Evolutionary conservation across 2,797 vertebrate genomes (phyloP), one percentile per base, ranked within the genome.

Genomic region (Vultur gryphus): DNA sequence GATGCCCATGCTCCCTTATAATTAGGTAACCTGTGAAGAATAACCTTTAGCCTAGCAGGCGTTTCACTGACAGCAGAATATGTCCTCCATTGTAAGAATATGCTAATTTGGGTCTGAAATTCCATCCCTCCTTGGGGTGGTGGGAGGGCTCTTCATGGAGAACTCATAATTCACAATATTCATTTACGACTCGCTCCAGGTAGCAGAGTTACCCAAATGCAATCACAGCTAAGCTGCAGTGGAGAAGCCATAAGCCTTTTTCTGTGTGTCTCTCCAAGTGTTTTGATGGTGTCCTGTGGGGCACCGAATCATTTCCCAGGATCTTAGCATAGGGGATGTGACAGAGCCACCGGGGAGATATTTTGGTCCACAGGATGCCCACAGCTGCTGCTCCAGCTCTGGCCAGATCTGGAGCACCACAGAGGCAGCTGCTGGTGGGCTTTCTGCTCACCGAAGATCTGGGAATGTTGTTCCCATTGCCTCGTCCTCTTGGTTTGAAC

Each of bases 401-500:
- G 44, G 73, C 59, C 46, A 82, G 84, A 41, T 69, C 84, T 91
- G 76, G 41, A 64, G 79, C 52, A 87, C 79, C 57, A 61, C 3
- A 29, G 43, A 86, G 31, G 54, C 95, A 95, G 94, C 88, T 96
- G 91, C 67, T 75, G 29, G 52, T 79, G 54, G 62, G 48, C n/a
- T 93, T 93, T 95, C 59, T 59, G 1, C 77, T 89, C 48, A 33
- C 17, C 2, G 4, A 61, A 64, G 59, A 64, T 81, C 41, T 89
- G 77, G n/a, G 83, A 55, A 77, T 77, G 88, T 59, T 90, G 81
- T 93, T 95, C 59, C 89, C n/a, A 55, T 64, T 90, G 83, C 91
- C 71, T 94, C 4, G 4, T 92, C 52, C 77, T 94, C 91, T 93
- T 87, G 66, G 25, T 87, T 95, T 90, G 84, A 94, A 95, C 61